phyloP scores from a whole-genome alignment of 2,888 invertebrate species.

The Drosophila suboccidentalis region DNA sequence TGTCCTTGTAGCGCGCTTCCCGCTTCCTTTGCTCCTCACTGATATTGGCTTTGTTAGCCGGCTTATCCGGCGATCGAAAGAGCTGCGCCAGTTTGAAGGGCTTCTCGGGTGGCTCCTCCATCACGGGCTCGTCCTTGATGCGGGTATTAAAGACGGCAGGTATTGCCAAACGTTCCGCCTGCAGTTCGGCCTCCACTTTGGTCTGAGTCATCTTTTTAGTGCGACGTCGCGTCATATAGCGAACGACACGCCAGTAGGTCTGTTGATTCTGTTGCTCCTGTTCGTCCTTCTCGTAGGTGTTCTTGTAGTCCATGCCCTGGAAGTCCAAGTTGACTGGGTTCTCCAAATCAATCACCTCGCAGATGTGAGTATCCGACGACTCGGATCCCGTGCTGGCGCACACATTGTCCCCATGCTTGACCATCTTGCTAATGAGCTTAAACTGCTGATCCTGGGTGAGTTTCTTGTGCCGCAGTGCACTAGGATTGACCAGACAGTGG shows the following conservation, averaged over 20 bases:
- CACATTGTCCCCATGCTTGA: constrained; percentile 82
- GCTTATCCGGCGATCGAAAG: constrained; percentile 77
- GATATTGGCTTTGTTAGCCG: constrained; percentile 63
- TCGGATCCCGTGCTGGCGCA: constrained; percentile 74
- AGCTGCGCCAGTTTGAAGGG: constrained; percentile 63
- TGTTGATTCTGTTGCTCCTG: constrained; percentile 80
- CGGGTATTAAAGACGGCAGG: constrained; percentile 64
- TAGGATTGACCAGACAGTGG: constrained; percentile 81
- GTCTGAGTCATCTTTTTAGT: constrained; percentile 61
- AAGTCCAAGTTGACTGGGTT: constrained; percentile 84
- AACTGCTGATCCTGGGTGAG: constrained; percentile 62
- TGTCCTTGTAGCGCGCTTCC: constrained; percentile 75
- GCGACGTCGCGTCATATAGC: constrained; percentile 78
- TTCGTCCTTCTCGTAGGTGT: constrained; percentile 82
- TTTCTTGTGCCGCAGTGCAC: constrained; percentile 67
- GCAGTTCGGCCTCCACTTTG: constrained; percentile 70
- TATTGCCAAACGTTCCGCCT: constrained; percentile 68
- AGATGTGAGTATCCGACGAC: constrained; percentile 73
- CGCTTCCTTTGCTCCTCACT: constrained; percentile 65
- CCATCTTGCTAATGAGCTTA: constrained; percentile 71
- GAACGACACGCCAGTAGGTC: constrained; percentile 78
- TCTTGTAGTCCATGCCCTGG: constrained; percentile 84
- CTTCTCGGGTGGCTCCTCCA: constrained; percentile 1
- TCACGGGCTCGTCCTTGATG: constrained; percentile 42
- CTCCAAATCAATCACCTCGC: constrained; percentile 82